These are phyloP conservation scores for Nemoura dubitans DNA, from an alignment of 2,888 invertebrate species.

Conservation along the genomic window DNA sequence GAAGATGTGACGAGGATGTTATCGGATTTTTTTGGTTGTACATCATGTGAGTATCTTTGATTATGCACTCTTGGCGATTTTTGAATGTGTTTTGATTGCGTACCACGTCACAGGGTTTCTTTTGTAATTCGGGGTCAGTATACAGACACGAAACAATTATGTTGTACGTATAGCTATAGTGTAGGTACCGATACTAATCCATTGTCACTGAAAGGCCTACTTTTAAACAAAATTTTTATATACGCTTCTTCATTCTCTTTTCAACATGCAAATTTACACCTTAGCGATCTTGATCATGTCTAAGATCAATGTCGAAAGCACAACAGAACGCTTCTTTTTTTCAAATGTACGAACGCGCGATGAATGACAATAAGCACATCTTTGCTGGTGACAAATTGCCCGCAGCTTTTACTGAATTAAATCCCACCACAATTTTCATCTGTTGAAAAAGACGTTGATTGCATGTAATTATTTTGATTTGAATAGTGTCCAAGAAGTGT, in stretches of 20 bases:
- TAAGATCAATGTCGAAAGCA: conserved; percentile 14
- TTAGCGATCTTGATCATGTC: not conserved
- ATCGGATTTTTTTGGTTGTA: not conserved
- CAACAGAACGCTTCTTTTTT: not conserved
- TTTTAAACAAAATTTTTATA: not conserved
- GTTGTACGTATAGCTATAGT: no score
- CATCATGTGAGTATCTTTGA: not conserved
- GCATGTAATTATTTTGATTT: conserved; percentile 10
- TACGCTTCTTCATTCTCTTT: not conserved
- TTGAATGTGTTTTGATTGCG: not conserved
- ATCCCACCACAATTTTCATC: not conserved
- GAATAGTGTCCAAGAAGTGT: not conserved
- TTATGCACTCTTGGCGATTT: not conserved
- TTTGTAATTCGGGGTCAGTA: not conserved
- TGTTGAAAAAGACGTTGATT: not conserved
- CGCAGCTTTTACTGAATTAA: not conserved
- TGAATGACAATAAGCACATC: not conserved
- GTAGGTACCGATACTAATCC: not conserved
- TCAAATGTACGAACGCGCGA: not conserved
- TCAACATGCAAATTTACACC: conserved; percentile 5
- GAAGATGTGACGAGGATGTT: not conserved
- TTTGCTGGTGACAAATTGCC: not conserved
- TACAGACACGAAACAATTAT: not conserved
- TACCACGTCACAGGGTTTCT: not conserved
- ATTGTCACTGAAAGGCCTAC: not conserved